Percentiles rank a stretch among this genome's conserved stretches.
These are phyloP conservation scores for Acanthis flammea DNA, from an alignment of 2,797 vertebrate species.

Conservation along the genomic window DNA sequence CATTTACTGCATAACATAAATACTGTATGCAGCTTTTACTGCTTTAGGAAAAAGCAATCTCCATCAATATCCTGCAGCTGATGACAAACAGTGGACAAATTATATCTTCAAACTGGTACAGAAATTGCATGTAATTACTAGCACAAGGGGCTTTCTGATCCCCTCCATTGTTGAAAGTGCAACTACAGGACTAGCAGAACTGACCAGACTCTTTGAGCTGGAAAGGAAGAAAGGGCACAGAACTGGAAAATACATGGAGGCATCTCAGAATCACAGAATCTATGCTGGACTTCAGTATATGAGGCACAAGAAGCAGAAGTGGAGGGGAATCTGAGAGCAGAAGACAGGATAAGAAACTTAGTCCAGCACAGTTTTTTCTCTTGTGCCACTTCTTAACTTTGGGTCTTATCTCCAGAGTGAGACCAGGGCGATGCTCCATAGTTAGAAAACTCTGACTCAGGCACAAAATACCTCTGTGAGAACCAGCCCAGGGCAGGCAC, in stretches of 20 bases:
- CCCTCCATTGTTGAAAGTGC: not conserved
- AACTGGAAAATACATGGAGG: not conserved
- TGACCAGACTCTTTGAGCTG: not conserved
- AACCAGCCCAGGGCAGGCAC: not conserved
- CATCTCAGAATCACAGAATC: not conserved
- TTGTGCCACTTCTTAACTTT: not conserved
- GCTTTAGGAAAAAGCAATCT: not conserved
- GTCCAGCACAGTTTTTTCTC: not conserved
- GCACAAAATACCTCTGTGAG: not conserved
- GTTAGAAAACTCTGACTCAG: not conserved
- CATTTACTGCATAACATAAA: not conserved
- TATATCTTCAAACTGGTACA: not conserved
- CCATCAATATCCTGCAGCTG: not conserved
- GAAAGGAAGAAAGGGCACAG: not conserved
- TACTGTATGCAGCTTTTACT: not conserved
- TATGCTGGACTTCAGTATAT: fast-evolving
- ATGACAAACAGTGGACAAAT: not conserved
- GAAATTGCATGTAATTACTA: not conserved
- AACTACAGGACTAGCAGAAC: not conserved
- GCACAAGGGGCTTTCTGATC: not conserved
- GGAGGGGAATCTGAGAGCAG: not conserved
- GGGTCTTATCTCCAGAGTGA: not conserved
- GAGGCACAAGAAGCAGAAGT: not conserved
- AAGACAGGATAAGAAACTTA: not conserved
- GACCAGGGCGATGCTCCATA: not conserved